Evolutionary conservation across 2,113 vertebrate genomes (phyloP), one percentile per base, ranked within the genome.

Genomic region (Gambusia affinis): DNA sequence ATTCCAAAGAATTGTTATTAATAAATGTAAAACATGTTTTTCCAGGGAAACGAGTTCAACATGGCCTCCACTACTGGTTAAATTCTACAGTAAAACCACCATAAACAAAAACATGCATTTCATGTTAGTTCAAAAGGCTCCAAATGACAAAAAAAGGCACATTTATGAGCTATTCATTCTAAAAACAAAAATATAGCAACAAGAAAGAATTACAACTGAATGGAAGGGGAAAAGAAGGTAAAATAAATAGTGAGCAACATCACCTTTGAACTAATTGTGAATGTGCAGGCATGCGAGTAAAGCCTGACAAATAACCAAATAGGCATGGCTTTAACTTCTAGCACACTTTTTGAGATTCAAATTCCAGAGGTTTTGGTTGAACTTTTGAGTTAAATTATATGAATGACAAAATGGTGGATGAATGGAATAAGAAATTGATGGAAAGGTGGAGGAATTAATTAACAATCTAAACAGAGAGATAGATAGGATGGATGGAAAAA

Each of bases 61-160:
- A 27, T 54, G 31, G 5, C 63, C 29, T 28, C 7, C 19, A 51
- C 60, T 63, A 28, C 35, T 3, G 63, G 66, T 61, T 44, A 69
- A 81, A 78, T 15, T 27, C 28, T 10, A 8, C 14, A 72, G 71
- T 70, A 81, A 81, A 85, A 44, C 10, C 69, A 70, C n/a, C 67
- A 84, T 79, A 84, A 80, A 82, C 4, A 82, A 74, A 84, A 72
- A 81, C 37, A 44, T 3, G 0, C 0, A 0, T 72, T 75, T 61
- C 24, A 27, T 75, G 65, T 75, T 74, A 65, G 74, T n/a, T 57
- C 19, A 51, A 67, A 80, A 68, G 14, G 35, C 4, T 29, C 7
- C 42, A 17, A 64, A 60, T 12, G 33, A 30, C 39, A 37, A 6
- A 17, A 60, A 14, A 27, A 69, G 33, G 11, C 15, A 54, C 60